phyloP scores from a whole-genome alignment of 2,888 invertebrate species.

The Scrobipalpa atriplicella region DNA sequence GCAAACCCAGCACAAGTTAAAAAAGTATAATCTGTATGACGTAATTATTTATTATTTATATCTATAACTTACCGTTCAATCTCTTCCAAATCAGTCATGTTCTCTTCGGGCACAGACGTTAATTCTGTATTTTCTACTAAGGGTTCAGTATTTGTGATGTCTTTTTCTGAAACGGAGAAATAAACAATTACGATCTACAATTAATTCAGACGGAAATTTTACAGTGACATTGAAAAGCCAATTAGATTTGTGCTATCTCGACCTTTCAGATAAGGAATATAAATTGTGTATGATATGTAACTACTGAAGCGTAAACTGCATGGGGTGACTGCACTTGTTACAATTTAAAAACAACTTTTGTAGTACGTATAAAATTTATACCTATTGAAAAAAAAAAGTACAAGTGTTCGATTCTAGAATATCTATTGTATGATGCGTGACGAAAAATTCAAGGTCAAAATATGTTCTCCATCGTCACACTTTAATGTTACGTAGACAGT shows the following conservation, averaged over 20 bases:
- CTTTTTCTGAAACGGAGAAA: constrained; percentile 64
- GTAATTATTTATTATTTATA: not conserved
- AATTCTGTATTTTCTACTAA: constrained; percentile 79
- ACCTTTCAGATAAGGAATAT: constrained; percentile 5
- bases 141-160: constrained; percentile 78
- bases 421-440: too few species aligned
- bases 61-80: constrained; percentile 67
- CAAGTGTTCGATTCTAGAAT: too few species aligned
- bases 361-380: too few species aligned
- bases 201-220: constrained; percentile 1
- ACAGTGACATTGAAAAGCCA: constrained; percentile 8
- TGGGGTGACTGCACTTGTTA: not conserved
- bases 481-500: too few species aligned
- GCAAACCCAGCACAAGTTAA: too few species aligned
- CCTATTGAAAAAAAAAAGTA: too few species aligned
- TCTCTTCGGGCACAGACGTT: constrained; percentile 74
- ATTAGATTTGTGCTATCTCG: not conserved
- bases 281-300: not conserved
- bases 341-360: not conserved
- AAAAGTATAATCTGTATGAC: too few species aligned
- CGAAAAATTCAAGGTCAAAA: too few species aligned
- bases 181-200: not conserved
- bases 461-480: too few species aligned
- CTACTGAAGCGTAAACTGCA: not conserved
- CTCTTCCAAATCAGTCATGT: constrained; percentile 74